Conservation (phyloP, 2,888 invertebrate species). For the Drosophila meridionalis region DNA sequence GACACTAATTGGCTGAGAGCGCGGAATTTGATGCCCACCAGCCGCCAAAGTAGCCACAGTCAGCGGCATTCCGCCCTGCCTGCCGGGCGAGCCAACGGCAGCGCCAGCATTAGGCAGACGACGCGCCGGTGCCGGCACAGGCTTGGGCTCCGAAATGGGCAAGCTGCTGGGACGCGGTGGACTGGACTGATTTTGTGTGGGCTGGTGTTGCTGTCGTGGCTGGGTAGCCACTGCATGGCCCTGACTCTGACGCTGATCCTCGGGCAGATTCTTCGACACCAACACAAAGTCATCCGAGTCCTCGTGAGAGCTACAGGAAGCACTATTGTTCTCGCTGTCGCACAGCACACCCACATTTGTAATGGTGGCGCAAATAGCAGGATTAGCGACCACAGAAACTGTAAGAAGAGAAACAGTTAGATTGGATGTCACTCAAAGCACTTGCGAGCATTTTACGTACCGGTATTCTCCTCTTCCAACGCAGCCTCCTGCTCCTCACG, state of each 20-base stretch:
- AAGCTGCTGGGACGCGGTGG: slow-evolving; percentile 89
- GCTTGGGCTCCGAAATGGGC: slow-evolving; percentile 91
- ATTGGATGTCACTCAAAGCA: neutral
- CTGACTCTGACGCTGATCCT: slow-evolving; percentile 85
- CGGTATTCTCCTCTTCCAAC: slow-evolving; percentile 77
- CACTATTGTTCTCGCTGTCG: slow-evolving; percentile 85
- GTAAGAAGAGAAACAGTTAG: slow-evolving; percentile 20
- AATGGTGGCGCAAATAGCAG: slow-evolving; percentile 87
- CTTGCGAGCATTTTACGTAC: slow-evolving; percentile 33
- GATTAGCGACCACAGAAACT: slow-evolving; percentile 86
- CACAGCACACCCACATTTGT: slow-evolving; percentile 87
- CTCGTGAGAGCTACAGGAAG: slow-evolving; percentile 89
- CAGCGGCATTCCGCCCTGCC: slow-evolving; percentile 52
- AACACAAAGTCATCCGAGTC: slow-evolving; percentile 92
- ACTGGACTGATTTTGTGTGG: slow-evolving; percentile 85
- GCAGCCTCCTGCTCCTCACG: slow-evolving; percentile 70
- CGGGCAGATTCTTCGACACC: slow-evolving; percentile 89
- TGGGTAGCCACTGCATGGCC: slow-evolving; percentile 23
- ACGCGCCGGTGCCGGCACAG: slow-evolving; percentile 88
- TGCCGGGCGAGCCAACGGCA: slow-evolving; percentile 52
- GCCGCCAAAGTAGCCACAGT: slow-evolving; percentile 68
- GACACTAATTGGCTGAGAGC: slow-evolving; percentile 94
- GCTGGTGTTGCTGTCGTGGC: slow-evolving; percentile 44
- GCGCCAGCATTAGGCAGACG: slow-evolving; percentile 57
- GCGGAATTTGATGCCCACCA: slow-evolving; percentile 87